phyloP scores from a whole-genome alignment of 1,140 invertebrate genomes.

The Ectropis grisescens region DNA sequence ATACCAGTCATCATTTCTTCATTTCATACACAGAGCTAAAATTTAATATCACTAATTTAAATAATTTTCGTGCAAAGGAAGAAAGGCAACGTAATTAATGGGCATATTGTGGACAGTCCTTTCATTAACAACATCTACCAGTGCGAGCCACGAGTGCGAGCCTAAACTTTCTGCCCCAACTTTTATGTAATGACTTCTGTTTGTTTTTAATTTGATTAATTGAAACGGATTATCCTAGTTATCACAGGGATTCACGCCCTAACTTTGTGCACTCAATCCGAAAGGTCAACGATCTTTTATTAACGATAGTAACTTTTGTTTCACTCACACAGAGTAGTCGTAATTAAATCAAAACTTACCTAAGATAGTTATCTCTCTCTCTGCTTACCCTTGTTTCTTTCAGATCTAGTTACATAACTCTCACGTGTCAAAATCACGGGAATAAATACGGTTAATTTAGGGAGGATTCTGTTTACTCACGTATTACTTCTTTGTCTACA shows the following conservation, averaged over 20 bases:
- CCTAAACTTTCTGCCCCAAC: slow-evolving; percentile 16
- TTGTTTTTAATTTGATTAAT: slow-evolving; percentile 57
- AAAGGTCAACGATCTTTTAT: slow-evolving; percentile 27
- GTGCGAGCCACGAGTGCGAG: no score
- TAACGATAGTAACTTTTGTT: slow-evolving; percentile 14
- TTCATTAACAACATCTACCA: no score
- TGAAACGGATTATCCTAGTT: slow-evolving; percentile 39
- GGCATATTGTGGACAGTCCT: no score
- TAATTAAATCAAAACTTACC: slow-evolving; percentile 18
- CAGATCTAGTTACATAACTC: slow-evolving; percentile 28
- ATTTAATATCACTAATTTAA: no score
- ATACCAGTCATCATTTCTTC: no score
- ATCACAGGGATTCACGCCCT: slow-evolving; percentile 33
- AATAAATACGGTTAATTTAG: slow-evolving; percentile 37
- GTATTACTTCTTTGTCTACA: slow-evolving; percentile 48
- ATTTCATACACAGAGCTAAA: no score
- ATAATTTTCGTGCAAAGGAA: no score
- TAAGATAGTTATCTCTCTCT: slow-evolving; percentile 12
- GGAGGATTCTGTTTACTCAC: slow-evolving; percentile 39
- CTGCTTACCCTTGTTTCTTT: slow-evolving; percentile 15
- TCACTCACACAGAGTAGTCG: slow-evolving; percentile 6
- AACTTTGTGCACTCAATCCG: slow-evolving; percentile 27
- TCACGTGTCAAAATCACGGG: slow-evolving; percentile 33
- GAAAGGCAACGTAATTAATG: no score
- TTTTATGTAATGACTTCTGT: slow-evolving; percentile 43